Percentiles rank a stretch among this genome's conserved stretches.
Conservation (phyloP, 64 coral and sea anemone species). For the Pachyseris speciosa region DNA sequence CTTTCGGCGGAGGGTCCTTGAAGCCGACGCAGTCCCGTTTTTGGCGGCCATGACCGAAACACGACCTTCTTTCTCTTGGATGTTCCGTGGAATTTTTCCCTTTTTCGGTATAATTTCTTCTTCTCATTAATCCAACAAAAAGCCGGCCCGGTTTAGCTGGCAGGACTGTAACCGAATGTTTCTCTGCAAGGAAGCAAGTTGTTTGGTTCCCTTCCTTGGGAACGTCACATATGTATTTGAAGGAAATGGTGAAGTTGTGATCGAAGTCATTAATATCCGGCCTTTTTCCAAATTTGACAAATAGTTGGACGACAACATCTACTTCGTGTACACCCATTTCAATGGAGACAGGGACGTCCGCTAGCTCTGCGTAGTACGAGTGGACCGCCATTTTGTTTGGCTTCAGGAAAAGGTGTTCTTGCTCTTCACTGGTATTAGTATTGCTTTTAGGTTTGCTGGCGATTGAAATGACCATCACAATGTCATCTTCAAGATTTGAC, state of each 20-base stretch:
- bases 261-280: constrained; percentile 49
- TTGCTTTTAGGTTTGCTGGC: not conserved
- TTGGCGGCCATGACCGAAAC: constrained; percentile 27
- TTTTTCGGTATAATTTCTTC: not conserved
- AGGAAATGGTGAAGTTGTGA: constrained; percentile 5
- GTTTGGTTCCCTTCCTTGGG: not conserved
- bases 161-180: constrained; percentile 28
- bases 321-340: constrained; percentile 14
- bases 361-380: constrained; percentile 40
- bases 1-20: constrained; percentile 43
- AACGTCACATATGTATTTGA: not conserved
- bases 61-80: not conserved
- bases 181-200: constrained; percentile 9
- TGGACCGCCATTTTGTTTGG: constrained; percentile 49
- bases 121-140: constrained; percentile 33
- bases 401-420: constrained; percentile 29
- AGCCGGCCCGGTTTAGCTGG: constrained; percentile 26
- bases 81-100: not conserved
- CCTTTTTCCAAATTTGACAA: constrained; percentile 38
- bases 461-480: constrained; percentile 54
- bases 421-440: not conserved
- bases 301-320: not conserved
- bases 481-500: constrained; percentile 41
- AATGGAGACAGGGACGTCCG: constrained; percentile 1
- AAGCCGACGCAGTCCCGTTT: constrained; percentile 2